A percentile compares a stretch with the other conserved stretches of the same genome.
These are phyloP conservation scores for Pristionchus arcanus DNA, from an alignment of 2,888 invertebrate genomes.

Conservation along the genomic window DNA sequence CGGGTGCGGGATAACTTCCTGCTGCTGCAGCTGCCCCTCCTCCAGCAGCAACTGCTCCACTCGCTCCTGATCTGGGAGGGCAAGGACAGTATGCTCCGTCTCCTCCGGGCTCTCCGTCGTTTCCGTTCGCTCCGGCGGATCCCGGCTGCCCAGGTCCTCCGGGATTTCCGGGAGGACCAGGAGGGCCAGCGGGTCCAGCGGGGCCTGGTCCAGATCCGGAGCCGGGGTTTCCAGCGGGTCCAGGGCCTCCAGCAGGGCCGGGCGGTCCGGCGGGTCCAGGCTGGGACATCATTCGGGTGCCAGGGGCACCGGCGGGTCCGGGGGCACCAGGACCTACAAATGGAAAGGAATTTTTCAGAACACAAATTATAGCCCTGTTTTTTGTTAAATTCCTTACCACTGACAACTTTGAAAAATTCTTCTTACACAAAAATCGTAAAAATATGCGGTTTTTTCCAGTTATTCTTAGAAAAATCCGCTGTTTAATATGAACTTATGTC, in stretches of 20 bases:
- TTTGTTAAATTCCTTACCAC: too few relatives aligned
- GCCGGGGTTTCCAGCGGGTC: conserved; percentile 61
- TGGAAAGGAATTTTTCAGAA: too few relatives aligned
- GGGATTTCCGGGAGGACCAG: conserved; percentile 65
- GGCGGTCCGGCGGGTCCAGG: conserved; percentile 60
- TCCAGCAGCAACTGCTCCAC: conserved; percentile 54
- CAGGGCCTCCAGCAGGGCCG: conserved; percentile 67
- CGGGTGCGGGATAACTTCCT: background rate
- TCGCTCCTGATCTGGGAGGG: conserved; percentile 62
- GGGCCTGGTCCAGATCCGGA: conserved; percentile 63
- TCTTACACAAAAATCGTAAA: too few relatives aligned
- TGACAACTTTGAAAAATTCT: too few relatives aligned
- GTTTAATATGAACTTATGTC: too few relatives aligned
- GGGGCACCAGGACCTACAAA: conserved; percentile 31
- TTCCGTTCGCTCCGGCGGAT: conserved; percentile 62
- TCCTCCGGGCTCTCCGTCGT: conserved; percentile 62
- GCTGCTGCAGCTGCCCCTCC: conserved; percentile 52
- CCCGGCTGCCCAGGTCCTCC: conserved; percentile 64
- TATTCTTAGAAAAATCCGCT: too few relatives aligned
- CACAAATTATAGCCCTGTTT: too few relatives aligned
- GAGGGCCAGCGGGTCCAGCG: conserved; percentile 67
- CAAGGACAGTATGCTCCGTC: conserved; percentile 60
- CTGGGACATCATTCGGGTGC: conserved; percentile 31
- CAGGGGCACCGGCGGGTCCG: conserved; percentile 49
- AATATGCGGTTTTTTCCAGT: too few relatives aligned